phyloP scores from a whole-genome alignment of 2,888 invertebrate species.

The Boloria selene region DNA sequence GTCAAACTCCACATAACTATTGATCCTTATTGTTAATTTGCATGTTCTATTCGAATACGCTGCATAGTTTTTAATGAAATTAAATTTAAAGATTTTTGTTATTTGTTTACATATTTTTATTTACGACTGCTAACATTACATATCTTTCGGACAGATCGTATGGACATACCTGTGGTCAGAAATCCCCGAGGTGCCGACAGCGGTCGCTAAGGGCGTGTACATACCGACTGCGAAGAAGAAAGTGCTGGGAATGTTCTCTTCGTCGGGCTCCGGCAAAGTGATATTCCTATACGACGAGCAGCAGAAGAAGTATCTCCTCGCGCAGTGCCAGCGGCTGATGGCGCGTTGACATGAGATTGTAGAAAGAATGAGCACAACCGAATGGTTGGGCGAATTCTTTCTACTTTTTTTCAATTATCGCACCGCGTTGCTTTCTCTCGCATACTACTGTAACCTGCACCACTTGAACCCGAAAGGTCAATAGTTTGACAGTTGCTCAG shows the following conservation, averaged over 20 bases:
- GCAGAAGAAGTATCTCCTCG: constrained; percentile 69
- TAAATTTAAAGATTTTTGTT: too few species aligned
- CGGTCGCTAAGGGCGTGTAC: constrained; percentile 87
- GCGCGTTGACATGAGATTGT: constrained; percentile 73
- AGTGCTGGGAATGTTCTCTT: constrained; percentile 84
- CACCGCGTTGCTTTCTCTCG: constrained; percentile 64
- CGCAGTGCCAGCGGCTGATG: constrained; percentile 71
- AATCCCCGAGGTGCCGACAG: constrained; percentile 85
- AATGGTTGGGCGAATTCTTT: constrained; percentile 67
- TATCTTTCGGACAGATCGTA: constrained; percentile 78
- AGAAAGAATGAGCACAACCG: constrained; percentile 61
- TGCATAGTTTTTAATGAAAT: too few species aligned
- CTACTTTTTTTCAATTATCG: constrained; percentile 72
- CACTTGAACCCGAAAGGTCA: constrained; percentile 64
- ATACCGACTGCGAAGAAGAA: constrained; percentile 83
- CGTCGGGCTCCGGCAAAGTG: constrained; percentile 84
- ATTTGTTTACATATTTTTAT: too few species aligned
- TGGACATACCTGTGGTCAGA: constrained; percentile 92
- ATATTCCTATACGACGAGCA: constrained; percentile 75
- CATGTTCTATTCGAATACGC: too few species aligned
- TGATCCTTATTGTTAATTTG: too few species aligned
- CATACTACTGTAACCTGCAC: constrained; percentile 73
- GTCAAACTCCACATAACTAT: too few species aligned
- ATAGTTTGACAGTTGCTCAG: constrained; percentile 28
- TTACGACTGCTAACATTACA: background rate